Evolutionary conservation across 53 echinoderm and acorn worm genomes (phyloP).

Genomic region (Paracentrotus lividus): DNA sequence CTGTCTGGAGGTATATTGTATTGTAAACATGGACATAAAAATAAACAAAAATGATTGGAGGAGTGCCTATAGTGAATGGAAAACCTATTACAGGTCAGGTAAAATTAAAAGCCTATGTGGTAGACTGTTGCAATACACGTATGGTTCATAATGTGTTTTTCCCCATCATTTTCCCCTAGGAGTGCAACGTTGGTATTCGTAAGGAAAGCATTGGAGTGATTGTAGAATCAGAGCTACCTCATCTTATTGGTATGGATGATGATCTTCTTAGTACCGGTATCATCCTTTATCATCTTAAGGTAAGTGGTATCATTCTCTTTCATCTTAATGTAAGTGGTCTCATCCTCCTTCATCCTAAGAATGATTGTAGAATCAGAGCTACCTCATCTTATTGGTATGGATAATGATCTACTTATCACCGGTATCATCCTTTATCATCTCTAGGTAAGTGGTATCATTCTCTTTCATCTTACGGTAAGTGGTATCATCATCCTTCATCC

Average conservation of each 20-base stretch:
- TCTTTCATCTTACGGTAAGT: neutral
- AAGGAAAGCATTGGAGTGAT: constrained; percentile 96
- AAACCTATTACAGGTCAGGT: too few relatives aligned
- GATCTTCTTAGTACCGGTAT: constrained; percentile 93
- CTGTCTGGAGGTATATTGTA: too few relatives aligned
- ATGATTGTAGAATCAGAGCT: neutral
- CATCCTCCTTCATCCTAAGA: neutral
- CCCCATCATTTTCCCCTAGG: constrained; percentile 76
- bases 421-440: neutral
- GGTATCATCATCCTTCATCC: too few relatives aligned
- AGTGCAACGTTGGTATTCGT: constrained; percentile 97
- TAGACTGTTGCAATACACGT: too few relatives aligned
- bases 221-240: constrained; percentile 98
- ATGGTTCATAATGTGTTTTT: neutral
- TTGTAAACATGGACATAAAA: too few relatives aligned
- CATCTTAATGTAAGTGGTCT: too few relatives aligned
- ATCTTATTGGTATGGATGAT: constrained; percentile 97
- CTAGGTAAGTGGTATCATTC: neutral
- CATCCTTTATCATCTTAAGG: constrained; percentile 97
- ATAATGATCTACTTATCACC: neutral
- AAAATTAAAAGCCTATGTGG: too few relatives aligned
- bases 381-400: neutral
- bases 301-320: too few relatives aligned
- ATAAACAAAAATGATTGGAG: too few relatives aligned
- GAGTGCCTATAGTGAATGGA: too few relatives aligned